phyloP scores from a whole-genome alignment of 2,113 vertebrate species.

The Axis porcinus region DNA sequence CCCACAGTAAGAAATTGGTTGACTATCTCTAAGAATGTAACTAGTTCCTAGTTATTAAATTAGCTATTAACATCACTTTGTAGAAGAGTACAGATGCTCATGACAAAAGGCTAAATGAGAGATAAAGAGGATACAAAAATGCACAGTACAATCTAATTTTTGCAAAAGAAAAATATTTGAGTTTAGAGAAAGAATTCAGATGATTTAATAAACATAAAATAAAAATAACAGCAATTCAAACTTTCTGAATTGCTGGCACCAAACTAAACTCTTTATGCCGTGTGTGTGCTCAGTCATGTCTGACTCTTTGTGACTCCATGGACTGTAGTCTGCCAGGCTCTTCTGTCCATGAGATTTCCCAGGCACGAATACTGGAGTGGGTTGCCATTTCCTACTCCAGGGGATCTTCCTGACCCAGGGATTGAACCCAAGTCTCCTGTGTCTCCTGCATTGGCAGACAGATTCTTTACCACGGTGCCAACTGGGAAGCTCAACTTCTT shows the following conservation, averaged over 20 bases:
- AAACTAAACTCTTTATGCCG: neutral
- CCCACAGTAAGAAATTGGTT: neutral
- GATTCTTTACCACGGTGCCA: neutral
- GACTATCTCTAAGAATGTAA: neutral
- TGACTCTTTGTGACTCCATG: neutral
- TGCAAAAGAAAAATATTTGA: neutral
- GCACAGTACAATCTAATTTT: neutral
- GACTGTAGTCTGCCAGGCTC: neutral
- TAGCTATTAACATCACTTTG: neutral
- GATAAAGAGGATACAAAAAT: neutral
- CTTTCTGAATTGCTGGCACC: neutral
- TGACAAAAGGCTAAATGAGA: neutral
- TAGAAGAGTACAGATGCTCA: neutral
- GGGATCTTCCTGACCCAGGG: neutral
- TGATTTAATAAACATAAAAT: neutral
- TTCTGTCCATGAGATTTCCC: neutral
- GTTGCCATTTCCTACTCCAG: neutral
- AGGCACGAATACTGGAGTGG: neutral
- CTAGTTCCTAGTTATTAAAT: neutral
- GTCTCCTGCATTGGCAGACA: neutral
- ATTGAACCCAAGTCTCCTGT: neutral
- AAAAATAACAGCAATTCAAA: neutral
- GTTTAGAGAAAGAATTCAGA: neutral
- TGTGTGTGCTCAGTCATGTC: neutral
- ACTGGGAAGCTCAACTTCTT: neutral